Percentiles rank a stretch among this genome's conserved stretches.
phyloP scores from a whole-genome alignment of 1,140 invertebrate species.

The Antheraea pernyi region DNA sequence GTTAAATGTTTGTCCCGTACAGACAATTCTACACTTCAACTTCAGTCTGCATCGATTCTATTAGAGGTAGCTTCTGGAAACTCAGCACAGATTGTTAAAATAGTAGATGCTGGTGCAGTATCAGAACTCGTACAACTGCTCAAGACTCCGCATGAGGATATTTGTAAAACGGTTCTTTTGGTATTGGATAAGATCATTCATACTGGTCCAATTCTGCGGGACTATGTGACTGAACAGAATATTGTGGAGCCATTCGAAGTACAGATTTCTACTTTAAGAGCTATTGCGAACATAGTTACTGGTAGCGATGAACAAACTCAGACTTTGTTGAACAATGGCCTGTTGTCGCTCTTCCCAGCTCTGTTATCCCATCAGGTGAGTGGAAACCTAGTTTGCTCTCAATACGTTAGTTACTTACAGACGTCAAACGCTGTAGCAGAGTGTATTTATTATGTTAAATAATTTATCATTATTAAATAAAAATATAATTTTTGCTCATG shows the following conservation, averaged over 20 bases:
- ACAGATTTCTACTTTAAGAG: conserved; percentile 96
- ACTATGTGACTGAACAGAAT: conserved; percentile 94
- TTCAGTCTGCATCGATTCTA: conserved; percentile 99
- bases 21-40: conserved; percentile 95
- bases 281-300: conserved; percentile 99
- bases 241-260: conserved; percentile 96
- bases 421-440: too few species aligned
- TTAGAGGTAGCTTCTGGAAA: conserved; percentile 99
- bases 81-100: conserved; percentile 96
- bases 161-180: conserved; percentile 99
- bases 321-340: conserved; percentile 94
- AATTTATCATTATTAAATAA: too few species aligned
- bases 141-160: conserved; percentile 95
- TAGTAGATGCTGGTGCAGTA: conserved; percentile 96
- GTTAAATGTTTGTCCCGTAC: conserved; percentile 93
- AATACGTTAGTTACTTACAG: too few species aligned
- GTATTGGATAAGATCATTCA: conserved; percentile 97
- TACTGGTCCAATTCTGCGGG: conserved; percentile 93
- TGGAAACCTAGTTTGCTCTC: too few species aligned
- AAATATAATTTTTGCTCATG: too few species aligned
- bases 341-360: conserved; percentile 93
- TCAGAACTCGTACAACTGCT: conserved; percentile 96
- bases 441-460: too few species aligned
- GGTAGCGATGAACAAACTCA: conserved; percentile 99
- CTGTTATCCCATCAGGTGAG: conserved; percentile 89